Evolutionary conservation across 2,888 invertebrate species (phyloP).

Genomic region (Lacanobia wlatinum): DNA sequence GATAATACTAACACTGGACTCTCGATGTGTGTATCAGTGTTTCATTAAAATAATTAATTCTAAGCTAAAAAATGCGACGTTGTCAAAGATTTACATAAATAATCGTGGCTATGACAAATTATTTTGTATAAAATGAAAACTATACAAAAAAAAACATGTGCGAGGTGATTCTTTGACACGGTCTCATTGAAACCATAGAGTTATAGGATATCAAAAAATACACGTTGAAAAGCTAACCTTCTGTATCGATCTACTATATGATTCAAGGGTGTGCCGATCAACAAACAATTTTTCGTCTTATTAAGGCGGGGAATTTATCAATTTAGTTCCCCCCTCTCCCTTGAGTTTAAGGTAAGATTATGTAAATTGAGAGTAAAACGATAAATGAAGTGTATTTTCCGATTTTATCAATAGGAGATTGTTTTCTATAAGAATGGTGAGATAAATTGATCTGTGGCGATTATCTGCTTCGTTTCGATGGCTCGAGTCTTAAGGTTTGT

Average conservation of each 20-base stretch:
- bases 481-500: neutral
- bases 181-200: no score
- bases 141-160: no score
- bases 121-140: no score
- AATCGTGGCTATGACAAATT: no score
- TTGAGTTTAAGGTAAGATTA: slow-evolving; percentile 76
- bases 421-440: slow-evolving; percentile 53
- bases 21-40: no score
- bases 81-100: no score
- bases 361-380: slow-evolving; percentile 79
- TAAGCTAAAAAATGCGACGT: no score
- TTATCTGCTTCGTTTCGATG: slow-evolving; percentile 52
- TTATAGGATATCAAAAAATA: no score
- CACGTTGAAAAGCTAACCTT: no score
- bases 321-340: slow-evolving; percentile 65
- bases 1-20: no score
- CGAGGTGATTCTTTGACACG: no score
- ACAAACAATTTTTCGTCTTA: slow-evolving; percentile 80
- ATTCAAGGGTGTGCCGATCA: slow-evolving; percentile 56
- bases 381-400: slow-evolving; percentile 70
- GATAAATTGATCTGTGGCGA: slow-evolving; percentile 40
- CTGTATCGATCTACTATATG: neutral
- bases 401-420: slow-evolving; percentile 55
- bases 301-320: slow-evolving; percentile 76
- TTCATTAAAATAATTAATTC: no score